These are phyloP conservation scores for Telmatochromis sp. DNA, from an alignment of 2,113 vertebrate genomes.

Conservation along the genomic window DNA sequence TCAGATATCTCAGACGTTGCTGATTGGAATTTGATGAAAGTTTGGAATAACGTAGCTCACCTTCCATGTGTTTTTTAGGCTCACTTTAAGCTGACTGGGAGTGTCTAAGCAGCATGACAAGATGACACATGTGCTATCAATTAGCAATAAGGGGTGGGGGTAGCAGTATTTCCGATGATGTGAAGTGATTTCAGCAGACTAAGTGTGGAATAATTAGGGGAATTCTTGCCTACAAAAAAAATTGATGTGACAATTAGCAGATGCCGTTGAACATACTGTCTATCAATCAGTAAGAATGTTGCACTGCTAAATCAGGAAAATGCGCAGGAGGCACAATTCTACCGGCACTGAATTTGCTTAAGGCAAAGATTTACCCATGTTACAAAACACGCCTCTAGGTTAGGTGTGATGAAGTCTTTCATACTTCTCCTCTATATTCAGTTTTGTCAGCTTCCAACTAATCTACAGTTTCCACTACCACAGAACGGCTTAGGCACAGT, in stretches of 20 bases:
- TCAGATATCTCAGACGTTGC: neutral
- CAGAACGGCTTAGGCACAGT: neutral
- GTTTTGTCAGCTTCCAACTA: neutral
- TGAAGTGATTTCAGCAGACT: neutral
- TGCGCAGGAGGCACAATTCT: neutral
- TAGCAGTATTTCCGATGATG: neutral
- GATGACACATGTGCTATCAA: neutral
- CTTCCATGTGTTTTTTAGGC: neutral
- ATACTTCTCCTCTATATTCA: neutral
- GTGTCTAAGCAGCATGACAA: neutral
- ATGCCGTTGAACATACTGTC: neutral
- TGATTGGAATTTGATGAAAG: slow-evolving; percentile 24
- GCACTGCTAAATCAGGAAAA: neutral
- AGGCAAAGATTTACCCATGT: neutral
- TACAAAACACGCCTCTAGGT: neutral
- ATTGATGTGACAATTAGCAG: neutral
- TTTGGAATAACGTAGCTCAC: neutral
- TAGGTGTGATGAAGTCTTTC: neutral
- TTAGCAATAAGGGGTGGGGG: neutral
- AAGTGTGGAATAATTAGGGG: neutral
- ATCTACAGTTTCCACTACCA: neutral
- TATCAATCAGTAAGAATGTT: neutral
- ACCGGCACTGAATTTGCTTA: neutral
- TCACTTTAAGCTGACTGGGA: neutral
- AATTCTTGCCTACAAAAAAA: neutral